Evolutionary conservation across 2,113 vertebrate species (phyloP).

Genomic region (Pelvicachromis taeniatus): DNA sequence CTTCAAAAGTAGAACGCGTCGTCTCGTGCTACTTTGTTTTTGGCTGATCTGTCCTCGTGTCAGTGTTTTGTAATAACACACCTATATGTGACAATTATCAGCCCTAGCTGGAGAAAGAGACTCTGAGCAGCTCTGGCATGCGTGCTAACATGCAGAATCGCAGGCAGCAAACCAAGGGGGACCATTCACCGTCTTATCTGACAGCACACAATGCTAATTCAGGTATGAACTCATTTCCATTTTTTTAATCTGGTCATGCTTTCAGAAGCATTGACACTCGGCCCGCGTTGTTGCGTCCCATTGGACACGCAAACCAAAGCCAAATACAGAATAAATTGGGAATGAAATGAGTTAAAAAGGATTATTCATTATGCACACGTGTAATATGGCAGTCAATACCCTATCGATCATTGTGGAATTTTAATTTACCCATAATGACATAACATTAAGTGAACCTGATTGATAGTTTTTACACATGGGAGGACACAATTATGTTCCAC

Average conservation of each 20-base stretch:
- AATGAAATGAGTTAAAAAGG: slow-evolving; percentile 32
- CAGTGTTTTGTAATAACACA: slow-evolving; percentile 2
- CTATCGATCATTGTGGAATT: slow-evolving; percentile 60
- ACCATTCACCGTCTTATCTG: slow-evolving; percentile 26
- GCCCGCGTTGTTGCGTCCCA: slow-evolving; percentile 6
- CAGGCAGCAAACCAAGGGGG: background rate
- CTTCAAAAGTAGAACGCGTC: background rate
- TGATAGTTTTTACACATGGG: slow-evolving; percentile 70
- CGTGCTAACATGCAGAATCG: slow-evolving; percentile 4
- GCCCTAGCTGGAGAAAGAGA: slow-evolving; percentile 5
- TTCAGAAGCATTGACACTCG: slow-evolving; percentile 2
- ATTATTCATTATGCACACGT: slow-evolving; percentile 38
- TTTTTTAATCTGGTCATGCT: background rate
- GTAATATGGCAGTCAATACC: slow-evolving; percentile 63
- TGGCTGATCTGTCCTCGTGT: background rate
- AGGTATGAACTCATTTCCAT: slow-evolving; percentile 47
- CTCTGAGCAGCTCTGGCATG: slow-evolving; percentile 32
- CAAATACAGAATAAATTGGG: slow-evolving; percentile 19
- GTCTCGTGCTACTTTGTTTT: background rate
- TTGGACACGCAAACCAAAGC: slow-evolving; percentile 15
- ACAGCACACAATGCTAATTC: slow-evolving; percentile 36
- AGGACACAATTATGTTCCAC: slow-evolving; percentile 53
- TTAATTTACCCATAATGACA: slow-evolving; percentile 66
- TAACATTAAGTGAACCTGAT: slow-evolving; percentile 58
- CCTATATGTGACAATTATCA: slow-evolving; percentile 34